A percentile compares a stretch with the other conserved stretches of the same genome.
Conservation (phyloP, 2,113 vertebrate species). For the Oncorhynchus keta region DNA sequence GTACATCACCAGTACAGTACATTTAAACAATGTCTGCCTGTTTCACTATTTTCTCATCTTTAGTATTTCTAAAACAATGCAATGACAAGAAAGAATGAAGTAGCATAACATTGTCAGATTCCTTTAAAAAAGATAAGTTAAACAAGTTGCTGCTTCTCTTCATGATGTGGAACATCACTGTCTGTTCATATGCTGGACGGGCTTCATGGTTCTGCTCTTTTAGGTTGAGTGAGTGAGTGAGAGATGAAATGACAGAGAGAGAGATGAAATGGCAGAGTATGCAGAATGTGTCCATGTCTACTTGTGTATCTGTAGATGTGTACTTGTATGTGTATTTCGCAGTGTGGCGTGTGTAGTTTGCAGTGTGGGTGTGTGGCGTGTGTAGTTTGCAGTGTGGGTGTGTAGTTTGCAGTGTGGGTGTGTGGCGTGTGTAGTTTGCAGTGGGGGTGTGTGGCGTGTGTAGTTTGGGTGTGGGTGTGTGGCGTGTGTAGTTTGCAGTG, state of each 20-base stretch:
- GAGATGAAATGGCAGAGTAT: slow-evolving; percentile 2
- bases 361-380: background rate
- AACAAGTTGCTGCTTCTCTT: background rate
- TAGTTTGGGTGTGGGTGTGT: no score
- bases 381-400: background rate
- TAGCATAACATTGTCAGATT: slow-evolving; percentile 33
- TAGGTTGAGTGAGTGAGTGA: background rate
- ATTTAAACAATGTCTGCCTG: slow-evolving; percentile 69
- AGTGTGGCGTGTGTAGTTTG: slow-evolving; percentile 3
- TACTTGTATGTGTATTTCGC: background rate
- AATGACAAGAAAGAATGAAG: slow-evolving; percentile 37
- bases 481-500: no score
- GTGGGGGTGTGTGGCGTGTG: no score
- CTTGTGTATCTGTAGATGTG: background rate
- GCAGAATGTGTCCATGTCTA: background rate
- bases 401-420: background rate
- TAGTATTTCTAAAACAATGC: slow-evolving; percentile 58
- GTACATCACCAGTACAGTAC: background rate
- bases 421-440: no score
- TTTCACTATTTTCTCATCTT: slow-evolving; percentile 48
- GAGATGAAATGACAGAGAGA: no score
- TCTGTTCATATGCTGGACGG: background rate
- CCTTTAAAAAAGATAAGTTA: slow-evolving; percentile 10
- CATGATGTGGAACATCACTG: slow-evolving; percentile 1
- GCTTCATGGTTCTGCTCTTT: background rate